Evolutionary conservation across 2,888 invertebrate genomes (phyloP).

Genomic region (Parnassius mnemosyne): DNA sequence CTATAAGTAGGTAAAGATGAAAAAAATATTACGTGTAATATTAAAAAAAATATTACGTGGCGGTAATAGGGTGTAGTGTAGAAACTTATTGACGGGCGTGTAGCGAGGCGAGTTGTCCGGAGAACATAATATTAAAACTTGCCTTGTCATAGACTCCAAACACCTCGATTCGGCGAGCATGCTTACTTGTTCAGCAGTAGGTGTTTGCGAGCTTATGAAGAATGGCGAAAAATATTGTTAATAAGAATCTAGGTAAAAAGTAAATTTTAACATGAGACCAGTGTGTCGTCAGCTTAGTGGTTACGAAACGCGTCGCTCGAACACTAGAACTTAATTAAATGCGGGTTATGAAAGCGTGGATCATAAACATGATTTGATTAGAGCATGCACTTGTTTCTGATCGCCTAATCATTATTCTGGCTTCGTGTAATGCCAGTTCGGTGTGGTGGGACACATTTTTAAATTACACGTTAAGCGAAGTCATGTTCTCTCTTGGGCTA

Average conservation of each 20-base stretch:
- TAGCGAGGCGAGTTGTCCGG: too few relatives aligned
- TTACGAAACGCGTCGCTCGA: constrained; percentile 41
- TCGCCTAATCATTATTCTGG: constrained; percentile 58
- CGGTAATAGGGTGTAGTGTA: too few relatives aligned
- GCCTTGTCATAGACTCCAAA: too few relatives aligned
- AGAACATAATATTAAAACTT: too few relatives aligned
- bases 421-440: constrained; percentile 50
- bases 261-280: neutral
- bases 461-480: constrained; percentile 39
- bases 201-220: constrained; percentile 1
- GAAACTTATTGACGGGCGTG: too few relatives aligned
- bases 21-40: too few relatives aligned
- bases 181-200: neutral
- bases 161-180: neutral
- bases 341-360: constrained; percentile 47
- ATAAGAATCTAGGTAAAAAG: neutral
- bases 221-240: neutral
- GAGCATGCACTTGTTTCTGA: constrained; percentile 60
- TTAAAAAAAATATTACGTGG: too few relatives aligned
- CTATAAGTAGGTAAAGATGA: too few relatives aligned
- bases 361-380: constrained; percentile 50
- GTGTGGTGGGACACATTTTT: constrained; percentile 44
- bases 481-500: constrained; percentile 12
- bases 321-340: constrained; percentile 49
- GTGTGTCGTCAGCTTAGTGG: constrained; percentile 26